phyloP scores from a whole-genome alignment of 2,888 invertebrate species.

The Andrena marginata region DNA sequence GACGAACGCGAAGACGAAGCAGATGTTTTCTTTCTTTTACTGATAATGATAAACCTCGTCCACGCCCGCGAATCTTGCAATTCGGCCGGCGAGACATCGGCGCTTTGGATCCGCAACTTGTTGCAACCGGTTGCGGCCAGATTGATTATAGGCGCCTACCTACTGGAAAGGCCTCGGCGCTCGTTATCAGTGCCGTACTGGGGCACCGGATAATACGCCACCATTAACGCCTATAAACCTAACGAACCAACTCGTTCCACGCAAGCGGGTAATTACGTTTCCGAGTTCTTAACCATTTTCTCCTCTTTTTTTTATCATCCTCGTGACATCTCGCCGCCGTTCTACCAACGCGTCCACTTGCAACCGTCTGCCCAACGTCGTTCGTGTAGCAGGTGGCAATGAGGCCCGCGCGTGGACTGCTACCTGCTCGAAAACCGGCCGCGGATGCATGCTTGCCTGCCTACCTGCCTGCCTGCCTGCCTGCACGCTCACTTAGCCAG shows the following conservation, averaged over 20 bases:
- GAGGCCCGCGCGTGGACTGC: conserved; percentile 54
- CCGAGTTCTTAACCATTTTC: neutral
- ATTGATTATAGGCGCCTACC: conserved; percentile 29
- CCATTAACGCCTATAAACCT: neutral
- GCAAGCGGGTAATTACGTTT: too few relatives aligned
- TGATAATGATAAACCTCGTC: neutral
- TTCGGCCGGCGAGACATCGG: too few relatives aligned
- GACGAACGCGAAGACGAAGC: conserved; percentile 10
- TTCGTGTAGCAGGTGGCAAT: conserved; percentile 74
- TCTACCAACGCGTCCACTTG: neutral
- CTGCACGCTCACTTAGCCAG: neutral
- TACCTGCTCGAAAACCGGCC: conserved; percentile 61
- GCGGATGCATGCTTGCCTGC: neutral
- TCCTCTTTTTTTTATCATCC: neutral
- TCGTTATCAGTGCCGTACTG: conserved; percentile 33
- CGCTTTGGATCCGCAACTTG: conserved; percentile 15
- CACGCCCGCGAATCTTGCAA: neutral
- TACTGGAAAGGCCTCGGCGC: conserved; percentile 23
- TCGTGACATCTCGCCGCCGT: neutral
- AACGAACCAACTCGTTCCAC: too few relatives aligned
- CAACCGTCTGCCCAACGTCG: conserved; percentile 39
- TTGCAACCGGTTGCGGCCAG: conserved; percentile 60
- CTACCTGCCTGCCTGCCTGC: too few relatives aligned
- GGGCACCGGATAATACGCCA: neutral
- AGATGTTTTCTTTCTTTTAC: neutral